Evolutionary conservation across 2,113 vertebrate genomes (phyloP).

Genomic region (Holacanthus passer): DNA sequence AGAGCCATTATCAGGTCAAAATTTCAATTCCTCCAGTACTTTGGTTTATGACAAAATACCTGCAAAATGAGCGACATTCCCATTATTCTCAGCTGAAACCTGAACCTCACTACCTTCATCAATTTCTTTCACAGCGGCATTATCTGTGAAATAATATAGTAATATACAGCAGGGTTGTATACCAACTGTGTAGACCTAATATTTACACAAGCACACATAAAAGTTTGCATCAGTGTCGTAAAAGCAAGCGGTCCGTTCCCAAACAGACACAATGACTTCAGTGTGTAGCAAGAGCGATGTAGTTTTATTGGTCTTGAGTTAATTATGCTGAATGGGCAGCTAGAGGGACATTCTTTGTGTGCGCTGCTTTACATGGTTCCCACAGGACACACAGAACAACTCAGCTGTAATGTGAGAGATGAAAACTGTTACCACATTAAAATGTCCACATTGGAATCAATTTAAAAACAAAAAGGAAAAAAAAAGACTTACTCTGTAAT

Average conservation of each 20-base stretch:
- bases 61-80: no score
- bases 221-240: neutral
- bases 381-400: constrained; percentile 63
- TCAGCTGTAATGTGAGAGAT: constrained; percentile 53
- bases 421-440: constrained; percentile 53
- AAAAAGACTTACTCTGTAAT: constrained; percentile 59
- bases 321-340: constrained; percentile 71
- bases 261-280: constrained; percentile 47
- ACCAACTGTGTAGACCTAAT: neutral
- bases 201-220: neutral
- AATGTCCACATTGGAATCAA: constrained; percentile 65
- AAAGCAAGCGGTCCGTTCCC: constrained; percentile 9
- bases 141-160: neutral
- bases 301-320: constrained; percentile 82
- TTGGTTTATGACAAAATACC: neutral
- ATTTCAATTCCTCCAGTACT: neutral
- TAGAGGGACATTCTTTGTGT: constrained; percentile 68
- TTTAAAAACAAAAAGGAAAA: constrained; percentile 53
- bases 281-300: constrained; percentile 64
- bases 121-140: neutral
- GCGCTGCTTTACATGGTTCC: constrained; percentile 67
- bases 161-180: neutral
- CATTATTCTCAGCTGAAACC: no score
- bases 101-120: neutral
- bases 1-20: neutral